Evolutionary conservation across 2,888 invertebrate species (phyloP).

Genomic region (Laothoe populi): DNA sequence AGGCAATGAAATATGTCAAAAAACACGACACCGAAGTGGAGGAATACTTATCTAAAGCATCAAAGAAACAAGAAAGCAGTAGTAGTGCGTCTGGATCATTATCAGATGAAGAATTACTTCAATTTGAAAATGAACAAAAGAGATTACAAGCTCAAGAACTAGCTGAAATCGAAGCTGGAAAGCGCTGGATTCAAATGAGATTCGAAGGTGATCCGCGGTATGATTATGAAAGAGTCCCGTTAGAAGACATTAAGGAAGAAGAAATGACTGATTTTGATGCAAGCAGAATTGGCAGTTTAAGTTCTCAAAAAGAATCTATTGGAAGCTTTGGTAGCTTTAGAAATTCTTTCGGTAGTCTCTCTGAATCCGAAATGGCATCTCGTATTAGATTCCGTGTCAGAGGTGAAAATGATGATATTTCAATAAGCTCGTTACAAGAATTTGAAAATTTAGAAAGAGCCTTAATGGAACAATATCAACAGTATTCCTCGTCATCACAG

Average conservation of each 20-base stretch:
- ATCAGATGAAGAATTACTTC: slow-evolving; percentile 85
- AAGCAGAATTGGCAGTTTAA: slow-evolving; percentile 90
- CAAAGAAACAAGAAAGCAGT: slow-evolving; percentile 86
- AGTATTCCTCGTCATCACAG: slow-evolving; percentile 91
- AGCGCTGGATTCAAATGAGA: slow-evolving; percentile 96
- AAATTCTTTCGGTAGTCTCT: slow-evolving; percentile 95
- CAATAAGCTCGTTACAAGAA: slow-evolving; percentile 96
- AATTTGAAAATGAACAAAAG: slow-evolving; percentile 89
- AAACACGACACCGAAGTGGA: slow-evolving; percentile 89
- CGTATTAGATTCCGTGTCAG: slow-evolving; percentile 93
- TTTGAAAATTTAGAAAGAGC: slow-evolving; percentile 96
- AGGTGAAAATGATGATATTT: slow-evolving; percentile 96
- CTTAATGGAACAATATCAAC: slow-evolving; percentile 91
- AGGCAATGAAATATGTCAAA: slow-evolving; percentile 78
- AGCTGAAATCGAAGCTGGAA: slow-evolving; percentile 88
- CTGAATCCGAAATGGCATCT: slow-evolving; percentile 94
- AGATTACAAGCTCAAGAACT: slow-evolving; percentile 76
- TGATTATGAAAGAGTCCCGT: slow-evolving; percentile 92
- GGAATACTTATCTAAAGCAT: slow-evolving; percentile 88
- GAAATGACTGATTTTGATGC: slow-evolving; percentile 95
- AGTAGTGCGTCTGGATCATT: slow-evolving; percentile 85
- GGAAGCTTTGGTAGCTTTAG: slow-evolving; percentile 93
- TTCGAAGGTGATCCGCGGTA: slow-evolving; percentile 91
- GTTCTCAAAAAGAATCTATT: slow-evolving; percentile 91
- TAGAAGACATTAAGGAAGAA: slow-evolving; percentile 97